Evolutionary conservation across 2,888 invertebrate species (phyloP).

Genomic region (Lycocerus yunnanus): DNA sequence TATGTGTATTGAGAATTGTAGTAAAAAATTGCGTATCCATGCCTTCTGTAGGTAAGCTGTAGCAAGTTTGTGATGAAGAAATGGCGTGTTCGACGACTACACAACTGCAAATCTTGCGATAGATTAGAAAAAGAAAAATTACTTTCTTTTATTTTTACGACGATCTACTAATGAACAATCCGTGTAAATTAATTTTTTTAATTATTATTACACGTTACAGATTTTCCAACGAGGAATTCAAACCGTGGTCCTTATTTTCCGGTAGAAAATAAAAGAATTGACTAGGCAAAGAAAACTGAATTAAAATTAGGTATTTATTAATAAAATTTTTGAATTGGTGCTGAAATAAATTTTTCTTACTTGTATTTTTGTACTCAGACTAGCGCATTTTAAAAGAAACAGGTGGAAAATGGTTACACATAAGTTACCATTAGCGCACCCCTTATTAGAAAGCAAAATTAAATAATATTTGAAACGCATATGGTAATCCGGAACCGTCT

Average conservation of each 20-base stretch:
- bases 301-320: no score
- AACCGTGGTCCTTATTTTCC: not conserved
- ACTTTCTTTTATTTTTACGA: not conserved
- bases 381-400: not conserved
- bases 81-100: not conserved
- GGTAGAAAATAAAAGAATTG: no score
- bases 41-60: not conserved
- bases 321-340: no score
- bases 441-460: not conserved
- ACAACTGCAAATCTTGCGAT: not conserved
- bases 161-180: not conserved
- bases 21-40: not conserved
- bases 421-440: not conserved
- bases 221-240: not conserved
- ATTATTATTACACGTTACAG: not conserved
- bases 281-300: no score
- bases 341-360: no score
- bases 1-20: not conserved
- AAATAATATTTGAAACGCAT: not conserved
- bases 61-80: not conserved
- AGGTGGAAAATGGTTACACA: not conserved
- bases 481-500: not conserved
- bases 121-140: not conserved
- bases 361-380: not conserved
- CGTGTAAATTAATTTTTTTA: not conserved